Conservation (phyloP, 2,113 vertebrate species). For the Salvelinus namaycush region DNA sequence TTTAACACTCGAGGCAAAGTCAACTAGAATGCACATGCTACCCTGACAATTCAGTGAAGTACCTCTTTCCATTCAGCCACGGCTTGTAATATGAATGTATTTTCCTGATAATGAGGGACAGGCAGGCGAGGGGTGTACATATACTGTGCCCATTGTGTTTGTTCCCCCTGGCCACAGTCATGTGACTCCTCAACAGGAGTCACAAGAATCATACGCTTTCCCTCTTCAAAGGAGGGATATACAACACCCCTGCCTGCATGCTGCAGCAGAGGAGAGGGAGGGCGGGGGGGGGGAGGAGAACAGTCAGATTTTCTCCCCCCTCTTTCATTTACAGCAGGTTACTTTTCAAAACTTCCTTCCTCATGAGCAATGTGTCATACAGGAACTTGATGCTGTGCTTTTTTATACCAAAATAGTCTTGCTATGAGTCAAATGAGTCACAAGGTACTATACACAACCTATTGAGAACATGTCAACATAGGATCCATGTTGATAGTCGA, state of each 20-base stretch:
- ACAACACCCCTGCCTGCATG: slow-evolving; percentile 21
- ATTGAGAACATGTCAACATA: background rate
- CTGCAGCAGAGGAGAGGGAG: background rate
- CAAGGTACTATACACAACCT: background rate
- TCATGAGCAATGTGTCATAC: slow-evolving; percentile 58
- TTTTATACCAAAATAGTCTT: background rate
- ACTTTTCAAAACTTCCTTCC: slow-evolving; percentile 83
- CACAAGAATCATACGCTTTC: slow-evolving; percentile 87
- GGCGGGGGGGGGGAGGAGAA: slow-evolving; percentile 40
- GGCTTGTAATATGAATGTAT: slow-evolving; percentile 77
- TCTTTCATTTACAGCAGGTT: slow-evolving; percentile 58
- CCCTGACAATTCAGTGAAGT: slow-evolving; percentile 51
- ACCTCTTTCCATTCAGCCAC: slow-evolving; percentile 72
- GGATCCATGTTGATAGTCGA: background rate
- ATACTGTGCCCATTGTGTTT: slow-evolving; percentile 79
- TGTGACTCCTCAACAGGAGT: slow-evolving; percentile 88
- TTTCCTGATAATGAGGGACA: slow-evolving; percentile 77
- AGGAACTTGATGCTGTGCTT: slow-evolving; percentile 5
- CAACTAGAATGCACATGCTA: slow-evolving; percentile 16
- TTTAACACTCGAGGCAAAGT: slow-evolving; percentile 13
- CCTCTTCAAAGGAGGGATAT: slow-evolving; percentile 76
- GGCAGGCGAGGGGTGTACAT: slow-evolving; percentile 68
- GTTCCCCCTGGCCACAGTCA: slow-evolving; percentile 81
- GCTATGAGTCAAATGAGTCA: slow-evolving; percentile 12
- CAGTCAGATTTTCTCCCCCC: slow-evolving; percentile 11